phyloP scores from a whole-genome alignment of 2,113 vertebrate genomes.

The Artemisiospiza belli region DNA sequence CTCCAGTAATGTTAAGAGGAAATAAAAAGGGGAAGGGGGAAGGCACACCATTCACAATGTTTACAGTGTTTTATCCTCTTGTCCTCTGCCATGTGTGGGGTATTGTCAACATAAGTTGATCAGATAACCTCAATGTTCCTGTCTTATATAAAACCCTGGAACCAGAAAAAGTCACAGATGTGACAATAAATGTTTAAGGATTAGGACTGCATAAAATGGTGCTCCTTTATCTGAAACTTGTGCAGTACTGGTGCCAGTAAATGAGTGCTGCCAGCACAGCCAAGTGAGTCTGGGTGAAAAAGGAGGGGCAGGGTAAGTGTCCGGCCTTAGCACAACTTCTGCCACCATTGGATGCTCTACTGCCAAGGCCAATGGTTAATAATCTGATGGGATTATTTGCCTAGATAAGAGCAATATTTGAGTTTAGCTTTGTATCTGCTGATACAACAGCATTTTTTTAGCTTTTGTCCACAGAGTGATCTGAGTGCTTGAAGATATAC shows the following conservation, averaged over 20 bases:
- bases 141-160: background rate
- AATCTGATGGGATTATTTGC: background rate
- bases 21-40: background rate
- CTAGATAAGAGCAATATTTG: background rate
- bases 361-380: background rate
- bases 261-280: background rate
- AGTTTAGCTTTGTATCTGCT: background rate
- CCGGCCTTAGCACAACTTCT: background rate
- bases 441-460: background rate
- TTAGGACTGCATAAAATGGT: background rate
- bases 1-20: constrained; percentile 43
- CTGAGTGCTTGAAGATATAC: background rate
- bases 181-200: background rate
- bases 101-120: background rate
- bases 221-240: background rate
- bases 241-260: background rate
- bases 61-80: background rate
- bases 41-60: background rate
- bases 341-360: too few species aligned
- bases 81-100: background rate
- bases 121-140: background rate
- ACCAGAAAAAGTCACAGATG: background rate
- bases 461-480: background rate
- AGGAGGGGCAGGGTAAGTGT: background rate
- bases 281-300: background rate